Conservation (phyloP, 1,140 invertebrate species). For the Euwallacea fornicatus region DNA sequence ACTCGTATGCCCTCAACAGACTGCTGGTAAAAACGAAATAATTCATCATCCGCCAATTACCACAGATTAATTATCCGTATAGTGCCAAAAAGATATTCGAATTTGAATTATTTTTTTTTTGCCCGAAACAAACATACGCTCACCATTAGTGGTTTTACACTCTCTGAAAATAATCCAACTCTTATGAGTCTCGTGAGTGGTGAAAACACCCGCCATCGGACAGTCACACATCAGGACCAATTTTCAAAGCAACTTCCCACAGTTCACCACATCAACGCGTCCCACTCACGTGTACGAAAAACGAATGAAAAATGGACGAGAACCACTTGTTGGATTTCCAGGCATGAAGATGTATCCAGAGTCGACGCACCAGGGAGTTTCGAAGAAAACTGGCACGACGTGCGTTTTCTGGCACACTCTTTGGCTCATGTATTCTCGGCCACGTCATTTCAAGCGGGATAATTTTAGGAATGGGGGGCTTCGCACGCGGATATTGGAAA, state of each 20-base stretch:
- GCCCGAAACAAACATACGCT: slow-evolving; percentile 1
- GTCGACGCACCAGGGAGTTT: slow-evolving; percentile 22
- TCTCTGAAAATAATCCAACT: slow-evolving; percentile 67
- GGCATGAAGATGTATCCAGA: slow-evolving; percentile 17
- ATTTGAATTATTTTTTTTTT: too few relatives aligned
- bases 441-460: slow-evolving; percentile 15
- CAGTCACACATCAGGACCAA: slow-evolving; percentile 57
- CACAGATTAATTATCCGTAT: too few relatives aligned
- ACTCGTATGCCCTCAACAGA: too few relatives aligned
- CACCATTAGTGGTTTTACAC: slow-evolving; percentile 53
- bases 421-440: slow-evolving; percentile 10
- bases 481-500: neutral
- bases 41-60: too few relatives aligned
- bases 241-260: slow-evolving; percentile 5
- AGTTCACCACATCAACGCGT: neutral
- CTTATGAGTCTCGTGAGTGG: slow-evolving; percentile 62
- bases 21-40: too few relatives aligned
- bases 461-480: slow-evolving; percentile 26
- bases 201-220: slow-evolving; percentile 57
- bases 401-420: slow-evolving; percentile 1
- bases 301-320: neutral
- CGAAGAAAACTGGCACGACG: slow-evolving; percentile 3
- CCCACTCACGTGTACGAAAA: neutral
- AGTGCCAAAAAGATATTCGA: too few relatives aligned
- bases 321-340: slow-evolving; percentile 30